Evolutionary conservation across 2,797 vertebrate species (phyloP), one percentile per base, ranked within the genome.

Genomic region (Hoplostethus mediterraneus): DNA sequence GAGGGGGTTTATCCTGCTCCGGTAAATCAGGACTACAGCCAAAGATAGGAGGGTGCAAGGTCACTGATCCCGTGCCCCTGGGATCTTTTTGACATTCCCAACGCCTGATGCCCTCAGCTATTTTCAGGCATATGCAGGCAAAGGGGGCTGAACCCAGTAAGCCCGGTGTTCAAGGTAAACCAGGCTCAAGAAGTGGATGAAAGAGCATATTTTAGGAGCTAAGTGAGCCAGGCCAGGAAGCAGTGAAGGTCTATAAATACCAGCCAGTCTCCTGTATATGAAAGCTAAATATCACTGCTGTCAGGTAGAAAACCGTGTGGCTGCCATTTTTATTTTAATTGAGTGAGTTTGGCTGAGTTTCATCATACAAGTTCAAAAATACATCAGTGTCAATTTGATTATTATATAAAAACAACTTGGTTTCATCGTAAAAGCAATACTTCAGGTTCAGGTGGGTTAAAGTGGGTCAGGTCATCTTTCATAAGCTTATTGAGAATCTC

Each of bases 21-120:
- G 70, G 55, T 88, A 87, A 83, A 88, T 88, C 81, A 81, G 57
- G 71, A 62, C 72, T 64, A 17, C 1, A 61, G 59, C 64, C 63
- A 58, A 48, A 85, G 84, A 81, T 80, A 81, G 53, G 69, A 57
- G 54, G 79, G 72, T 69, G 75, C 13, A 67, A 75, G 90, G 86
- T 85, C 86, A 66, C 49, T 33, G 79, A 80, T 69, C 87, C n/a
- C 68, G 8, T 52, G 67, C 59, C 71, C 76, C 63, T 2, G 54
- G 72, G 63, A n/a, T 72, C 74, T 42, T 33, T 5, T 9, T 21
- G 36, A 38, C 82, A 82, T 87, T 85, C 82, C 80, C 81, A 53
- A 79, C 44, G 68, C 59, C 65, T 77, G 68, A 76, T 54, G 71
- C 53, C 54, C 16, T 61, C 9, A 6, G 28, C 42, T 38, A 12